phyloP scores from a whole-genome alignment of 92 coral and sea anemone species.

The Zoanthus gigantus region DNA sequence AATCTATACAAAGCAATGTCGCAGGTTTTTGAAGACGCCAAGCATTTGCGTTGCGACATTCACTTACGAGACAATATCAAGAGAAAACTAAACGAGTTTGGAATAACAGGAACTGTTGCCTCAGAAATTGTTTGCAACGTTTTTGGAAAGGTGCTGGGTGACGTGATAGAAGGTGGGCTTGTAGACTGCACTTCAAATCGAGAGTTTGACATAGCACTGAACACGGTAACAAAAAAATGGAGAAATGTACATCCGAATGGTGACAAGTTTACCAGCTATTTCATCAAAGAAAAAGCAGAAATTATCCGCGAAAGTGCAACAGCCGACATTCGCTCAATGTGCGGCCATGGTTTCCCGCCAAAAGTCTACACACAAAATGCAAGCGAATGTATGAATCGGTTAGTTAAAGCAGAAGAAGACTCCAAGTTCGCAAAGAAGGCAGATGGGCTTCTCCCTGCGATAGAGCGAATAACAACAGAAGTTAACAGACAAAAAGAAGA shows the following conservation, averaged over 20 bases:
- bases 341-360: slow-evolving; percentile 73
- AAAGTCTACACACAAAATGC: slow-evolving; percentile 20
- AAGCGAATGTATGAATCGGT: slow-evolving; percentile 33
- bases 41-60: slow-evolving; percentile 58
- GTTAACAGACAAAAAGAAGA: slow-evolving; percentile 62
- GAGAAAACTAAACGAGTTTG: slow-evolving; percentile 15
- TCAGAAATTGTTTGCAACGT: slow-evolving; percentile 35
- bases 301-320: slow-evolving; percentile 56
- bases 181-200: slow-evolving; percentile 56
- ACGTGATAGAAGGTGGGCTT: slow-evolving; percentile 51
- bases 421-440: slow-evolving; percentile 48
- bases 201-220: slow-evolving; percentile 50
- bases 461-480: slow-evolving; percentile 42
- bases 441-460: slow-evolving; percentile 48
- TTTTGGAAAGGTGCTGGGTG: slow-evolving; percentile 56
- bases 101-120: slow-evolving; percentile 50
- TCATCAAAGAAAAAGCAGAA: slow-evolving; percentile 47
- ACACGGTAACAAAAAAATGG: slow-evolving; percentile 40
- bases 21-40: slow-evolving; percentile 51
- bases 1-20: slow-evolving; percentile 36
- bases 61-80: slow-evolving; percentile 50
- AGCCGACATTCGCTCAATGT: slow-evolving; percentile 70
- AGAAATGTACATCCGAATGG: slow-evolving; percentile 54
- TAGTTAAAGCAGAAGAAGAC: slow-evolving; percentile 57
- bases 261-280: slow-evolving; percentile 46